Conservation (phyloP, 2,797 vertebrate species). For the Buphagus erythrorhynchus region DNA sequence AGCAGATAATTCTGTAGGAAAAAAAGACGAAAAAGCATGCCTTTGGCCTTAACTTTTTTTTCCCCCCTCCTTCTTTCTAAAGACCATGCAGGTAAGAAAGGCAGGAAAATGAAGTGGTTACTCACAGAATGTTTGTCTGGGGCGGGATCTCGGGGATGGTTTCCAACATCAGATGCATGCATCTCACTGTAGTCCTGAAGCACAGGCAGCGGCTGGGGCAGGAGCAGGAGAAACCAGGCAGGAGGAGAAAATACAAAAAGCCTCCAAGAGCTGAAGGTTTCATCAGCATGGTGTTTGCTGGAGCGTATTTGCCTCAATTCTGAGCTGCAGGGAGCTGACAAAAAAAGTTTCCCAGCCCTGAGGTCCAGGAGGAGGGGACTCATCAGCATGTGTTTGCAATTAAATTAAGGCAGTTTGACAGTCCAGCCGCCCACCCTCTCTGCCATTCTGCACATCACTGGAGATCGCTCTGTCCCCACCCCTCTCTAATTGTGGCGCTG, state of each 20-base stretch:
- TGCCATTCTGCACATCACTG: conserved; percentile 1
- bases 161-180: conserved; percentile 78
- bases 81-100: background rate
- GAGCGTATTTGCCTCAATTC: conserved; percentile 38
- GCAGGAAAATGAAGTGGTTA: background rate
- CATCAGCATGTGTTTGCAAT: conserved; percentile 77
- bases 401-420: conserved; percentile 72
- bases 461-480: background rate
- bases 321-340: conserved; percentile 61
- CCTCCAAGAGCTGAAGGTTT: conserved; percentile 4
- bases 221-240: conserved; percentile 29
- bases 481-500: background rate
- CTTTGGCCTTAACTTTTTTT: background rate
- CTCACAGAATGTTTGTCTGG: conserved; percentile 73
- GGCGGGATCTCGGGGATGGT: conserved; percentile 66
- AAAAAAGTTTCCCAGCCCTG: conserved; percentile 53
- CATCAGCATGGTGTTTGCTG: conserved; percentile 65
- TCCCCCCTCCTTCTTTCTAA: fast-evolving
- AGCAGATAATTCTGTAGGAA: background rate
- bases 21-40: background rate
- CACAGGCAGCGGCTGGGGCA: conserved; percentile 73
- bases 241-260: conserved; percentile 57
- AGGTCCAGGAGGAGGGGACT: conserved; percentile 73
- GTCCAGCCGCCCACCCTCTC: conserved; percentile 56
- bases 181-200: conserved; percentile 75